Evolutionary conservation across 1,140 invertebrate species (phyloP).

Genomic region (Penaeus chinensis): DNA sequence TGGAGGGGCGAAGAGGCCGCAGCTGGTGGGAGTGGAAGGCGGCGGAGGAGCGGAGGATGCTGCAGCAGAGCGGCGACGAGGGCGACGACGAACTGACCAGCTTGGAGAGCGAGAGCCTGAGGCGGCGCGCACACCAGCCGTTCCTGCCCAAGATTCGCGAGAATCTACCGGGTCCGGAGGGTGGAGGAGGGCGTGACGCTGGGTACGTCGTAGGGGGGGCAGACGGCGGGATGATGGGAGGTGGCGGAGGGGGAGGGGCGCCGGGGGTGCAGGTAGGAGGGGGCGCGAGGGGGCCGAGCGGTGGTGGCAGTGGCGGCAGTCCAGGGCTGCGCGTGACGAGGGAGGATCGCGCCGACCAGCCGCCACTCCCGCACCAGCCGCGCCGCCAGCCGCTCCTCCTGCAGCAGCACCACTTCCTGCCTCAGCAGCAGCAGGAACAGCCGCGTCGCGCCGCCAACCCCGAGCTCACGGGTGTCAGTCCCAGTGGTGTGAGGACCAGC

Average conservation of each 20-base stretch:
- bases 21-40: constrained; percentile 60
- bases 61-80: constrained; percentile 44
- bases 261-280: constrained; percentile 18
- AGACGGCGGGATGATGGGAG: background rate
- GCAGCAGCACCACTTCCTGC: constrained; percentile 33
- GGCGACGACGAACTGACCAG: constrained; percentile 58
- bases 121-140: constrained; percentile 28
- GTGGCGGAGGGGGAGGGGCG: constrained; percentile 27
- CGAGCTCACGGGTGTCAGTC: background rate
- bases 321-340: constrained; percentile 43
- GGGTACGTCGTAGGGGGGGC: constrained; percentile 33
- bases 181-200: constrained; percentile 30
- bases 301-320: constrained; percentile 31
- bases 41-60: constrained; percentile 44
- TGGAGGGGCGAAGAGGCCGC: constrained; percentile 49
- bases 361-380: constrained; percentile 34
- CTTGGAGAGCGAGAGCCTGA: constrained; percentile 46
- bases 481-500: constrained; percentile 6
- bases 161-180: constrained; percentile 26
- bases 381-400: constrained; percentile 39
- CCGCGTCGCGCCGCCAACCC: constrained; percentile 18
- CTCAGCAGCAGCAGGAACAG: constrained; percentile 25
- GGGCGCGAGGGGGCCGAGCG: constrained; percentile 24
- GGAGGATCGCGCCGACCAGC: constrained; percentile 27
- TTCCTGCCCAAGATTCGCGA: constrained; percentile 31